Evolutionary conservation across 1,140 invertebrate genomes (phyloP).

Genomic region (Panagrolaimus sp.): DNA sequence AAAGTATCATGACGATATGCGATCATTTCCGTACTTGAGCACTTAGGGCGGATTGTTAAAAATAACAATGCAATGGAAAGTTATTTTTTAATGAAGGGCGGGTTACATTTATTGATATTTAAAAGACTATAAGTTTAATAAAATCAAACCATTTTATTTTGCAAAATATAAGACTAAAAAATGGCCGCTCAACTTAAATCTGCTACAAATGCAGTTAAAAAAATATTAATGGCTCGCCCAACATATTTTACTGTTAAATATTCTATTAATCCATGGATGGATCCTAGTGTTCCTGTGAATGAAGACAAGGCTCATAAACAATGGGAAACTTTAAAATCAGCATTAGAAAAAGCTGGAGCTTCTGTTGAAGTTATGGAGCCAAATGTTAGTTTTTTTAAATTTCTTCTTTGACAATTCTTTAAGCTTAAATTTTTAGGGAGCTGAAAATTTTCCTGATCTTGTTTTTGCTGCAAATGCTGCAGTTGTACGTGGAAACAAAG

Average conservation of each 20-base stretch:
- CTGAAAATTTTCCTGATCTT: conserved; percentile 53
- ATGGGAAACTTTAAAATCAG: conserved; percentile 48
- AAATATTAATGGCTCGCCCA: conserved; percentile 52
- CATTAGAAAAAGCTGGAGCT: conserved; percentile 47
- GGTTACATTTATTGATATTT: no score
- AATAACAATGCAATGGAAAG: no score
- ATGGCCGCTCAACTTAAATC: conserved; percentile 12
- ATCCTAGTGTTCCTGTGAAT: conserved; percentile 41
- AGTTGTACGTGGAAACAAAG: conserved; percentile 48
- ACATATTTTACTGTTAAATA: conserved; percentile 52
- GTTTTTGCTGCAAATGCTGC: conserved; percentile 57
- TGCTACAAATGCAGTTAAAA: conserved; percentile 17
- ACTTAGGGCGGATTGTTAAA: no score
- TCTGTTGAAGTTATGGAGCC: conserved; percentile 53
- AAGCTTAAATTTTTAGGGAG: conserved; percentile 38
- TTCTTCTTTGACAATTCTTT: not conserved
- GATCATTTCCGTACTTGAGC: no score
- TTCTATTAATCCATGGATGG: conserved; percentile 57
- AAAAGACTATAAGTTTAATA: no score
- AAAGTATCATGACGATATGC: no score
- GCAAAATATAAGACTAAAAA: no score
- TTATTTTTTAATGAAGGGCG: no score
- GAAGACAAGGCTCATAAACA: conserved; percentile 41
- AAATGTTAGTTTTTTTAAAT: conserved; percentile 31
- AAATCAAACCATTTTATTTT: no score